Base-by-base conservation (phyloP, 2,797 vertebrate species). In the Brachyalestes nurse region DNA sequence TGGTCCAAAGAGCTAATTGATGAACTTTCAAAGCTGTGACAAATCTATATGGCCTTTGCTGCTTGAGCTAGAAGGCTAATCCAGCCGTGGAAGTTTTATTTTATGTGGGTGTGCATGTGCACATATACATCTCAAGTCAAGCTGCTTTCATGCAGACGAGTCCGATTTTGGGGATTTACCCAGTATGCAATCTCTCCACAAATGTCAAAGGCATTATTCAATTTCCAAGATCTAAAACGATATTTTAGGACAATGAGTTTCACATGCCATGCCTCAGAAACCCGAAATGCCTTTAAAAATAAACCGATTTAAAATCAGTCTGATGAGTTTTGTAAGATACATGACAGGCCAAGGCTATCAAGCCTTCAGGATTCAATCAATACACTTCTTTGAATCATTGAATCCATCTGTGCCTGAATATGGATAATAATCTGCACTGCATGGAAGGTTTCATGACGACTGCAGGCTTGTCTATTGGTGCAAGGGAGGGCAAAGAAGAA, bases 381-480 rank as follows among this genome's bases (percentile, higher is more conserved):
- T 89, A 82, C 82, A 53, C 84, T 62, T 74, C 19, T 61, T 69
- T 78, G 69, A 69, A 82, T 74, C 81, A 92, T 89, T 85, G 73
- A 90, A 91, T 80, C 84, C 91, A 90, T 91, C 84, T 91, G 89
- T 83, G 62, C 71, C 45, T 57, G 76, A 62, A 69, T 61, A 70
- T 38, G 84, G 74, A 82, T 88, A 86, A 89, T 89, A 87, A 66
- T 40, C 83, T 83, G 81, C 87, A 75, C 77, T 81, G 87, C 84
- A 72, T 82, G 82, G 77, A 80, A 57, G 6, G 13, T 60, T 60
- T 23, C 49, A 53, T 58, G 21, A 34, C 4, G 51, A 74, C 40
- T 58, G 21, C 75, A 69, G 60, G 62, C 66, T 60, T 14, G 45
- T 51, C 64, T 53, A 28, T 21, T 55, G 10, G 53, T 69, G 38